These are phyloP conservation scores for Callyntrura sp. DNA, from an alignment of 2,888 invertebrate genomes.

Conservation along the genomic window DNA sequence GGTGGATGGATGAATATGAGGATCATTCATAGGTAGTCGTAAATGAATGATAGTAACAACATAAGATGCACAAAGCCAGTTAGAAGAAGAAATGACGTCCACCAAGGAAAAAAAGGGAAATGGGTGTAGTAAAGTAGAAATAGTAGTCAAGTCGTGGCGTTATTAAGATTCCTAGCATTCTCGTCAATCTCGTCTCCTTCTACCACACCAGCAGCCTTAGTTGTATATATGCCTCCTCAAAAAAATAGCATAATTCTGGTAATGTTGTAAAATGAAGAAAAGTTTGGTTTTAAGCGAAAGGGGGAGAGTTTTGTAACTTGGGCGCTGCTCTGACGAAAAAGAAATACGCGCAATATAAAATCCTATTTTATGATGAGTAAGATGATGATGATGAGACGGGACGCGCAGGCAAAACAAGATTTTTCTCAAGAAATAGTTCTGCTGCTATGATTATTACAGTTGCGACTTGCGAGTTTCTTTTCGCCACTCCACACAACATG, in stretches of 20 bases:
- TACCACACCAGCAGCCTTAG: not conserved
- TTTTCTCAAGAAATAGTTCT: not conserved
- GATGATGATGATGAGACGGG: not conserved
- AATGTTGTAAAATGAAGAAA: conserved; percentile 54
- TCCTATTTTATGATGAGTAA: not conserved
- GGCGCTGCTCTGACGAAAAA: not conserved
- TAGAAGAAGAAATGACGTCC: conserved; percentile 4
- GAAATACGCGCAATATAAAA: not conserved
- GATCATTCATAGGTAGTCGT: conserved; percentile 27
- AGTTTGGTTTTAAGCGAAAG: conserved; percentile 14
- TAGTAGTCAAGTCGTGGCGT: not conserved
- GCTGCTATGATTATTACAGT: not conserved
- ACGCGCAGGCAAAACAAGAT: conserved; percentile 20
- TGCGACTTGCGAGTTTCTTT: not conserved
- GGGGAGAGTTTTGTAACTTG: not conserved
- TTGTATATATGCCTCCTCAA: not conserved
- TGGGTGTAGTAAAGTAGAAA: not conserved
- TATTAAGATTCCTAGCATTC: not conserved
- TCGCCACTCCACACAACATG: not conserved
- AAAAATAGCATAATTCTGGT: conserved; percentile 58
- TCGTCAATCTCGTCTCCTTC: not conserved
- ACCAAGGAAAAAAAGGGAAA: not conserved
- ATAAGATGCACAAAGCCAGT: not conserved
- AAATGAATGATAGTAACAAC: not conserved
- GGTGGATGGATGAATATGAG: conserved; percentile 23